Evolutionary conservation across 2,888 invertebrate genomes (phyloP).

Genomic region (Tetranychus truncatus): DNA sequence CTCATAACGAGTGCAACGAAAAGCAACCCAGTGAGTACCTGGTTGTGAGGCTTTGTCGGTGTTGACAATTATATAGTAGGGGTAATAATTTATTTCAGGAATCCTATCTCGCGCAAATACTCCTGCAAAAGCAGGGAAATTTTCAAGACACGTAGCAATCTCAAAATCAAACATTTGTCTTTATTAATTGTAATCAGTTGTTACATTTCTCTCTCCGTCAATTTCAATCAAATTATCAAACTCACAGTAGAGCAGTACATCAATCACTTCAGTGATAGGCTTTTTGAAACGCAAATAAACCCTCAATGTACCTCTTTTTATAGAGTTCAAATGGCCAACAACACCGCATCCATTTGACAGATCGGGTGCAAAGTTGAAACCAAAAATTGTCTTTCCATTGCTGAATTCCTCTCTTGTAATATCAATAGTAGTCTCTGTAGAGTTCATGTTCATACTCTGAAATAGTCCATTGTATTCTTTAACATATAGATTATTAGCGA

Average conservation of each 20-base stretch:
- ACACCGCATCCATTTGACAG: constrained; percentile 9
- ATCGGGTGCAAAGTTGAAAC: constrained; percentile 14
- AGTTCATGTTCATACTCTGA: constrained; percentile 18
- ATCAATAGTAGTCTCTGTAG: neutral
- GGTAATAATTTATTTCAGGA: neutral
- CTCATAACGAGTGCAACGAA: neutral
- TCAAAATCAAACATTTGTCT: neutral
- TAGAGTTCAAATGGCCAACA: constrained; percentile 5
- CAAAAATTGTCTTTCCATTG: constrained; percentile 7
- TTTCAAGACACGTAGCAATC: neutral
- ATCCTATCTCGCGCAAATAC: constrained; percentile 1
- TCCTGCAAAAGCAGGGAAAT: neutral
- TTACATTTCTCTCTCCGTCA: neutral
- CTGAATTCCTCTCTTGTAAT: neutral
- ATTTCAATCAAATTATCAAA: constrained; percentile 13
- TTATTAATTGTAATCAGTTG: neutral
- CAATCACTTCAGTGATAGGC: neutral
- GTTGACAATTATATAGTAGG: neutral
- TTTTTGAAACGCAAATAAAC: constrained; percentile 9
- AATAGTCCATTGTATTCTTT: constrained; percentile 24
- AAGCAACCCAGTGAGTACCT: constrained; percentile 17
- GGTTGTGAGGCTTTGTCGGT: neutral
- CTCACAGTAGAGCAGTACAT: constrained; percentile 7
- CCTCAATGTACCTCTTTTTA: neutral
- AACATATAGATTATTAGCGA: constrained; percentile 15